Percentiles rank a stretch among this genome's conserved stretches.
phyloP scores from a whole-genome alignment of 2,113 vertebrate genomes.

The Glaucomys volans region DNA sequence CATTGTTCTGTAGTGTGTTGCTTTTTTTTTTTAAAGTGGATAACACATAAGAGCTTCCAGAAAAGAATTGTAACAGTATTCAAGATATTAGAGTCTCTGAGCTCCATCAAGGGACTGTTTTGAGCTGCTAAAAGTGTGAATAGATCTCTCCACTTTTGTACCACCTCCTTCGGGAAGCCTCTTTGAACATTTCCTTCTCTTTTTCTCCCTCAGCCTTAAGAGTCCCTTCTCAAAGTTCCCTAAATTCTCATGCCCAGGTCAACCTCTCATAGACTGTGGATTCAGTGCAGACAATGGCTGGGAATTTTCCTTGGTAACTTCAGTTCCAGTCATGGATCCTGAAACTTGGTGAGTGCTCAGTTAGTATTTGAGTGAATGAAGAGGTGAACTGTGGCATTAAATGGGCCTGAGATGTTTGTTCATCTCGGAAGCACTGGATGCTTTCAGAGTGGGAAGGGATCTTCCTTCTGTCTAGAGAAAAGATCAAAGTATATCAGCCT shows the following conservation, averaged over 20 bases:
- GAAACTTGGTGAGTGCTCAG: neutral
- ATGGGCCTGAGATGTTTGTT: neutral
- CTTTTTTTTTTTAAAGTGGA: neutral
- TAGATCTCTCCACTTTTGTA: neutral
- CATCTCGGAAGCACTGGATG: neutral
- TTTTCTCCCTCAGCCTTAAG: neutral
- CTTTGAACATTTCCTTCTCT: neutral
- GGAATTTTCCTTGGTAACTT: neutral
- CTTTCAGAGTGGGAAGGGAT: neutral
- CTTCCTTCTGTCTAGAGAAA: constrained; percentile 42
- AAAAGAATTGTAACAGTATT: constrained; percentile 39
- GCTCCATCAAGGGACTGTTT: neutral
- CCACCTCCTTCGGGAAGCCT: neutral
- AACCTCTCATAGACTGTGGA: neutral
- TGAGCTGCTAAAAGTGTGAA: neutral
- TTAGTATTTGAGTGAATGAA: neutral
- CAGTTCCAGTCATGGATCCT: neutral
- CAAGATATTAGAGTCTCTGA: neutral
- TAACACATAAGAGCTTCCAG: constrained; percentile 8
- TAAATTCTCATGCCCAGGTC: neutral
- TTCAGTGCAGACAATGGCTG: neutral
- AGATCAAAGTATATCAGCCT: constrained; percentile 38
- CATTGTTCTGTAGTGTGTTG: neutral
- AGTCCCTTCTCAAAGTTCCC: neutral
- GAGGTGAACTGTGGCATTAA: neutral